Conservation (phyloP, 2,113 vertebrate genomes). For the Monarcha castaneiventris region DNA sequence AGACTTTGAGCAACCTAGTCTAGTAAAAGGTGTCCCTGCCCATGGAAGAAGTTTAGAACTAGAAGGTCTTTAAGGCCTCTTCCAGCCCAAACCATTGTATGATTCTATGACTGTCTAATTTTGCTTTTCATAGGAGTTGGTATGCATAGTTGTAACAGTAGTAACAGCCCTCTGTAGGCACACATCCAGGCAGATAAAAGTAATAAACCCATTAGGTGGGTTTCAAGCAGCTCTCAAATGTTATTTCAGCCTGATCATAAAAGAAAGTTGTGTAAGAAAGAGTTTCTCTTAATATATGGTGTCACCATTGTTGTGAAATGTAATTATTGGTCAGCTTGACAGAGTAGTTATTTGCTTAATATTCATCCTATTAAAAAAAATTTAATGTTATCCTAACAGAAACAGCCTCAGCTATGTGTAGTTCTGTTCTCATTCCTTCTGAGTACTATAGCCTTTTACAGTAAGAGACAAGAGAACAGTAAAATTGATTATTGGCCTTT, state of each 20-base stretch:
- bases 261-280: neutral
- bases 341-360: neutral
- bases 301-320: neutral
- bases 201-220: neutral
- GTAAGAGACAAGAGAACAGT: neutral
- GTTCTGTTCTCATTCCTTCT: neutral
- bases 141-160: neutral
- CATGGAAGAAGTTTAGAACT: neutral
- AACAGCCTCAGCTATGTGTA: neutral
- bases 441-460: neutral
- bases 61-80: neutral
- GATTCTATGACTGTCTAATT: neutral
- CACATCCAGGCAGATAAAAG: neutral
- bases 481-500: neutral
- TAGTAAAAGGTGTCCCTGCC: neutral
- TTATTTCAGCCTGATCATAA: neutral
- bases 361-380: neutral
- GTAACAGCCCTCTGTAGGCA: neutral
- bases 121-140: neutral
- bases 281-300: neutral
- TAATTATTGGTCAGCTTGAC: neutral
- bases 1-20: neutral
- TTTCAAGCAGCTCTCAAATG: neutral
- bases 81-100: neutral
- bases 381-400: neutral